Evolutionary conservation across 1,140 invertebrate species (phyloP).

Genomic region (Scaptomyza pallida): DNA sequence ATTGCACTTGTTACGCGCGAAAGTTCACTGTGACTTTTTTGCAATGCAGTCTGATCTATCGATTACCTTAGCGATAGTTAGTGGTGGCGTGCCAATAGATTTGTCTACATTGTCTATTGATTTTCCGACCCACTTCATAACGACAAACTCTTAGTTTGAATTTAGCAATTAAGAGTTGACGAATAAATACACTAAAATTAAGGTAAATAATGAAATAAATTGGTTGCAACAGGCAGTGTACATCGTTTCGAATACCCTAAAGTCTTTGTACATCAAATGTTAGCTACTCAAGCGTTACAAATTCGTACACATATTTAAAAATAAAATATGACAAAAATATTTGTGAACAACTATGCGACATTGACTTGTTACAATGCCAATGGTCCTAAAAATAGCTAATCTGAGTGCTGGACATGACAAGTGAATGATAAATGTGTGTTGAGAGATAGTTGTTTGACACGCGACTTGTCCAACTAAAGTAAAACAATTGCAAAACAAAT

Average conservation of each 20-base stretch:
- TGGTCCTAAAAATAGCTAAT: slow-evolving; percentile 63
- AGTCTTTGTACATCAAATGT: neutral
- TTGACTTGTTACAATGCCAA: slow-evolving; percentile 71
- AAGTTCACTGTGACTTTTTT: neutral
- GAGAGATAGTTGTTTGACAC: slow-evolving; percentile 8
- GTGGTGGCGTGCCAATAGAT: slow-evolving; percentile 26
- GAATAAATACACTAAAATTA: slow-evolving; percentile 41
- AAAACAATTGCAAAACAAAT: neutral
- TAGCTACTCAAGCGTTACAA: slow-evolving; percentile 15
- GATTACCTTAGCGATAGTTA: slow-evolving; percentile 12
- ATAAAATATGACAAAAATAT: slow-evolving; percentile 63
- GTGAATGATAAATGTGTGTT: slow-evolving; percentile 10
- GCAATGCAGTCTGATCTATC: slow-evolving; percentile 12
- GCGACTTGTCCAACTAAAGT: slow-evolving; percentile 8
- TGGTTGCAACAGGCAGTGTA: neutral
- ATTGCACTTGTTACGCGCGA: neutral
- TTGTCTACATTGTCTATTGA: slow-evolving; percentile 29
- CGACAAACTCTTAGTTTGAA: slow-evolving; percentile 75
- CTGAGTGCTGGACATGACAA: slow-evolving; percentile 42
- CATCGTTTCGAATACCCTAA: neutral
- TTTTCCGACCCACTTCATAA: slow-evolving; percentile 55
- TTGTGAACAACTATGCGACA: slow-evolving; percentile 54
- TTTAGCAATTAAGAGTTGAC: slow-evolving; percentile 59
- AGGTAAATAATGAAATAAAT: slow-evolving; percentile 23
- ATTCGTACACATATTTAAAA: slow-evolving; percentile 55